phyloP scores from a whole-genome alignment of 2,888 invertebrate species.

The Agonum fuliginosum region DNA sequence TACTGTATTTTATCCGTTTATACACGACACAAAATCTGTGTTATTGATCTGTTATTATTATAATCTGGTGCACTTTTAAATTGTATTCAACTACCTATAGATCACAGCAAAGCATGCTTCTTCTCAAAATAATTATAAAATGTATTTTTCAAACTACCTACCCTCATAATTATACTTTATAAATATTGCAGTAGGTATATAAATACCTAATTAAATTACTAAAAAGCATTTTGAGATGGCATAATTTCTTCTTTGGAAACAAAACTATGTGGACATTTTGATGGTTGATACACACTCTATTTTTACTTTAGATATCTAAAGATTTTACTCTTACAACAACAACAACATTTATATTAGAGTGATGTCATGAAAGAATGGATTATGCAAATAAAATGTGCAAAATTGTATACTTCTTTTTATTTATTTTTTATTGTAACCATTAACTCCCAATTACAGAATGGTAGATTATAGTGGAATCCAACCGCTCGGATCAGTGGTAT shows the following conservation, averaged over 20 bases:
- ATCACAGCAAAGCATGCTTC: neutral
- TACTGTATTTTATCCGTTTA: too few relatives aligned
- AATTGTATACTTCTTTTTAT: neutral
- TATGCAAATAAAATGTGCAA: constrained; percentile 54
- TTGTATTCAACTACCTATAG: too few relatives aligned
- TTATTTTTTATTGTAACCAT: neutral
- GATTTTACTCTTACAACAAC: constrained; percentile 53
- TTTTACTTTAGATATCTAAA: constrained; percentile 51
- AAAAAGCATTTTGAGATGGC: constrained; percentile 30
- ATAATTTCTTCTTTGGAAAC: constrained; percentile 20
- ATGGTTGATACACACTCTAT: constrained; percentile 30
- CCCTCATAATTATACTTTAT: too few relatives aligned
- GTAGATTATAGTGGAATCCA: too few relatives aligned
- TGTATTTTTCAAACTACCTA: constrained; percentile 35
- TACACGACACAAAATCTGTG: too few relatives aligned
- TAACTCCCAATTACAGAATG: neutral
- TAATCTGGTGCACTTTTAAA: too few relatives aligned
- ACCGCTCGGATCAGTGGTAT: too few relatives aligned
- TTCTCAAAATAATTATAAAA: neutral
- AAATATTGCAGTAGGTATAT: constrained; percentile 30
- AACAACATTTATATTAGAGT: constrained; percentile 53
- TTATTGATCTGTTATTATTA: too few relatives aligned
- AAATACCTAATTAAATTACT: constrained; percentile 4
- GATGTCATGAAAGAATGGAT: constrained; percentile 36
- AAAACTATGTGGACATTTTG: constrained; percentile 14